Evolutionary conservation across 2,888 invertebrate genomes (phyloP).

Genomic region (Tanytarsus gracilentus): DNA sequence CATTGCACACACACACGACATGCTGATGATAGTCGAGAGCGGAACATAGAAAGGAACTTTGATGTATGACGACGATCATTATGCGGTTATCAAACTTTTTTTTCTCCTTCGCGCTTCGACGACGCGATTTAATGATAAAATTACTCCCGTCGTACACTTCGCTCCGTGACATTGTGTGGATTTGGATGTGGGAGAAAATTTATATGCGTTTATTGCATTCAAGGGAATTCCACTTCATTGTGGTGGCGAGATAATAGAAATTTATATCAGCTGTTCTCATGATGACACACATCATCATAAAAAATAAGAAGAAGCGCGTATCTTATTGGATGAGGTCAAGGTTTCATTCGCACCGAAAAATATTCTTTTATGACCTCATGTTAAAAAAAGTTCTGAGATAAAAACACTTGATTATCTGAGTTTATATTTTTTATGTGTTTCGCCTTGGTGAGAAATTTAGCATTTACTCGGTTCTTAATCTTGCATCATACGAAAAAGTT

Average conservation of each 20-base stretch:
- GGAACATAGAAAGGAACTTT: too few relatives aligned
- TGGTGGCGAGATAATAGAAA: too few relatives aligned
- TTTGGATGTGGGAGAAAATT: neutral
- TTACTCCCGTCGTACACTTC: neutral
- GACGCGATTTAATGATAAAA: constrained; percentile 3
- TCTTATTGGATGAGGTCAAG: constrained; percentile 7
- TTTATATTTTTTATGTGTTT: too few relatives aligned
- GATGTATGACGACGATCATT: neutral
- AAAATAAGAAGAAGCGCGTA: neutral
- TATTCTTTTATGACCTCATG: too few relatives aligned
- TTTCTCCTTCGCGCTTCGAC: neutral
- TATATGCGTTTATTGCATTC: constrained; percentile 3
- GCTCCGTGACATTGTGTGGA: constrained; percentile 1
- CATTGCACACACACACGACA: too few relatives aligned
- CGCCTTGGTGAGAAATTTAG: too few relatives aligned
- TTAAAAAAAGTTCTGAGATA: too few relatives aligned
- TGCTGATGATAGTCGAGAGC: too few relatives aligned
- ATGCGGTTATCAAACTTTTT: constrained; percentile 24
- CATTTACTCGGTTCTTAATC: too few relatives aligned
- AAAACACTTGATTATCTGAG: too few relatives aligned
- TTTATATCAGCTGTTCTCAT: constrained; percentile 10
- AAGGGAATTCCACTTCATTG: constrained; percentile 5
- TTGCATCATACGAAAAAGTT: too few relatives aligned
- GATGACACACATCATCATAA: constrained; percentile 16
- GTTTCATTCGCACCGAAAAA: neutral